Evolutionary conservation across 2,888 invertebrate species (phyloP), one percentile per base, ranked within the genome.

Genomic region (Dermolepida albohirtum): DNA sequence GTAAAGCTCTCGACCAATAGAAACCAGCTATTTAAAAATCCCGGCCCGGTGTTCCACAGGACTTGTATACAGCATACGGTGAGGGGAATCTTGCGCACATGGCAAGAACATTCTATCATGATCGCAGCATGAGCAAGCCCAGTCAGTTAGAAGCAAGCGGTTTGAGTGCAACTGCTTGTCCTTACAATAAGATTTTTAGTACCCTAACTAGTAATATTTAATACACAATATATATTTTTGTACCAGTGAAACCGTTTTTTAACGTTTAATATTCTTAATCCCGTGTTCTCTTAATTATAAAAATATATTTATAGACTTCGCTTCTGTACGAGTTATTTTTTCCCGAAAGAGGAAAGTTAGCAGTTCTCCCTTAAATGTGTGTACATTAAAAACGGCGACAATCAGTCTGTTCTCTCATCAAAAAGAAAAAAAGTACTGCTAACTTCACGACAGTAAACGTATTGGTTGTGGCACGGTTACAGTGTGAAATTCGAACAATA

Each of bases 141-240:
- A 84, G 85, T 85, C 83, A 78, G 82, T 79, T 77, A 76, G 79
- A 78, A 81, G 81, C 81, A 78, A 79, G 80, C 81, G 78, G 77
- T 77, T 75, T 72, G 77, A 73, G 69, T 72, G 77, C 77, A 77
- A 80, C 79, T 79, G 81, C 81, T 81, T 80, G 79, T 76, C 68
- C 75, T 64, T 70, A 22, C 50, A 70, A 78, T 76, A 78, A 78
- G 76, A 77, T 77, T 75, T 76, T 76, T 74, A 78, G 76, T 73
- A 75, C 70, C 72, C 70, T 71, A 70, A 75, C 72, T 76, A 79
- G 75, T 6, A 50, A 27, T 17, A 12, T 39, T 27, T 59, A 57
- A 43, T 43, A 57, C 12, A 55, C 27, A 29, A 43, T 57, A 59
- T 82, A 82, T 83, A 83, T 83, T 83, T 83, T 83, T 83, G 80